Percentiles rank a stretch among this genome's conserved stretches.
These are phyloP conservation scores for Phragmatobia fuliginosa DNA, from an alignment of 2,888 invertebrate genomes.

Conservation along the genomic window DNA sequence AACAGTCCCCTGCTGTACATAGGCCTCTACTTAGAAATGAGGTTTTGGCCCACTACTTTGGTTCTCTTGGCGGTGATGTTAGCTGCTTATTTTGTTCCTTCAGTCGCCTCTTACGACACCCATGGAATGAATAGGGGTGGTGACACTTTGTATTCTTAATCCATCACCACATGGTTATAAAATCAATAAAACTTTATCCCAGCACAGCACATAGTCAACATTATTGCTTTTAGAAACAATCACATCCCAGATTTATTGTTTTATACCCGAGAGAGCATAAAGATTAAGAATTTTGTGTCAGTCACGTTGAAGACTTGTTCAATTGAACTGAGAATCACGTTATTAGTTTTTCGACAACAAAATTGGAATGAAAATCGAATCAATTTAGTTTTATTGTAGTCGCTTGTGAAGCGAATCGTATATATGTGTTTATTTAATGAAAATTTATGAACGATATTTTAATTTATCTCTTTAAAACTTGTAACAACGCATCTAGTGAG, in stretches of 20 bases:
- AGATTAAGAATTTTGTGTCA: neutral
- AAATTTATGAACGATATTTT: neutral
- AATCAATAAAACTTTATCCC: neutral
- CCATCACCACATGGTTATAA: too few species aligned
- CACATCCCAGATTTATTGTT: neutral
- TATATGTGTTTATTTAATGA: neutral
- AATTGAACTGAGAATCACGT: conserved; percentile 3
- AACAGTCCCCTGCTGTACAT: too few species aligned
- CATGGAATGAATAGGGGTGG: too few species aligned
- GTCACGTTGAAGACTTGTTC: neutral
- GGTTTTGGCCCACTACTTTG: too few species aligned
- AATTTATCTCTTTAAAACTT: neutral
- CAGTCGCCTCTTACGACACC: too few species aligned
- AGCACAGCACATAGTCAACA: neutral
- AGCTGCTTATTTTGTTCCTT: too few species aligned
- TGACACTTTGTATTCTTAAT: too few species aligned
- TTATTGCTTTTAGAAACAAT: neutral
- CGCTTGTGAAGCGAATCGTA: neutral
- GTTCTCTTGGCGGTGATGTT: too few species aligned
- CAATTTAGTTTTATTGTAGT: conserved; percentile 12
- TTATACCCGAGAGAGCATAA: neutral
- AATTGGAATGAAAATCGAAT: conserved; percentile 13
- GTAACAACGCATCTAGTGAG: too few species aligned
- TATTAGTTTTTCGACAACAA: conserved; percentile 26
- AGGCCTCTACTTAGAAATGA: too few species aligned